Evolutionary conservation across 2,888 invertebrate species (phyloP), one percentile per base, ranked within the genome.

Genomic region (Lucinisca nassula): DNA sequence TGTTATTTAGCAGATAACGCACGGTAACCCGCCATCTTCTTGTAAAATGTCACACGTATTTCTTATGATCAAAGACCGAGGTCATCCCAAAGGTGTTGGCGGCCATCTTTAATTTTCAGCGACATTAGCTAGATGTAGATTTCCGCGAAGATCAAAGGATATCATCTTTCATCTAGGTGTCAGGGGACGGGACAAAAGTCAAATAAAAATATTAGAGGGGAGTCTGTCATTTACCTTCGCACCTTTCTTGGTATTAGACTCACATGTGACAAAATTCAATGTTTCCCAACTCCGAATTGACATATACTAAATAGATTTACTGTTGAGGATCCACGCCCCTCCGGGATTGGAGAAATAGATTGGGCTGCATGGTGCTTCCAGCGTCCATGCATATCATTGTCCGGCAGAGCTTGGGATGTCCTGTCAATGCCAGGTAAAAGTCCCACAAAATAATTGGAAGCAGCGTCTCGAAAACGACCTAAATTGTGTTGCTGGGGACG

Each of bases 31-130:
- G 79, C 82, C 82, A 88, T 84, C 79, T 85, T 88, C 70, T 67
- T 88, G 82, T 82, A 82, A 88, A 82, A 37, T 75, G 14, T 82
- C 55, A 79, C 84, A 82, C 84, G 72, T 82, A n/a, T n/a, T 70
- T 21, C n/a, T 12, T 67, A 80, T 70, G 88, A 88, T 88, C 88
- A 85, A 88, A 88, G 82, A 70, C 55, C 70, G 75, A 67, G 51
- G 61, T 37, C 24, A 61, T 45, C 74, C 67, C 38, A 24, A 58
- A 80, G 80, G 80, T 80, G 80, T 80, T 37, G 32, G 80, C 37
- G 55, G 80, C 80, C 74, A 80, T 80, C 74, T 80, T 70, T 80
- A 73, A 55, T 70, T 51, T 45, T 70, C 70, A 35, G 49, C 32
- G 40, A 45, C 67, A 79, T 79, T 79, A 79, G 72, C 61, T 58